phyloP scores from a whole-genome alignment of 2,113 vertebrate species.

The Podocnemis expansa region DNA sequence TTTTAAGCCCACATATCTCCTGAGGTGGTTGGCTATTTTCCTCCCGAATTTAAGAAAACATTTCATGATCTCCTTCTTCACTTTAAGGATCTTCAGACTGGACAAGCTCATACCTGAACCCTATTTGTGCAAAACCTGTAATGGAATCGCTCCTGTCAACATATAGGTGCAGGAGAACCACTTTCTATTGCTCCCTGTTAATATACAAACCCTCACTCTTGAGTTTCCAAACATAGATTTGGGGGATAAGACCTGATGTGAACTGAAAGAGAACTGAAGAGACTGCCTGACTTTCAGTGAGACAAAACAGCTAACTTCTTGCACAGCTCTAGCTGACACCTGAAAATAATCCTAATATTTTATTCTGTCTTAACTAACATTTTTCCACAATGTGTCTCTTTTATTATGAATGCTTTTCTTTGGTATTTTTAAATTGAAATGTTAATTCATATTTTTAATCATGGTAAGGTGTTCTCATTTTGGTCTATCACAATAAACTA shows the following conservation, averaged over 20 bases:
- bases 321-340: background rate
- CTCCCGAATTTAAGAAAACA: background rate
- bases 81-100: slow-evolving; percentile 23
- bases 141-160: background rate
- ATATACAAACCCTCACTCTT: background rate
- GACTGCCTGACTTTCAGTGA: background rate
- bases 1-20: background rate
- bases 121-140: background rate
- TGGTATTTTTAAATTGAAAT: background rate
- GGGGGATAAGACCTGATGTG: background rate
- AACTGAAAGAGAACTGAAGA: background rate
- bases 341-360: background rate
- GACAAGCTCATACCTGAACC: slow-evolving; percentile 1
- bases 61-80: background rate
- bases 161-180: background rate
- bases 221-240: slow-evolving; percentile 4
- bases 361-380: background rate
- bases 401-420: background rate
- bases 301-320: background rate
- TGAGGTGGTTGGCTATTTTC: background rate
- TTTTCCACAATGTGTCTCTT: background rate
- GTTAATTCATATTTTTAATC: background rate
- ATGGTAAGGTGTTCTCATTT: background rate
- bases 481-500: background rate
- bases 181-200: background rate